These are phyloP conservation scores for Ctena decussata DNA, from an alignment of 2,888 invertebrate genomes.

Conservation along the genomic window DNA sequence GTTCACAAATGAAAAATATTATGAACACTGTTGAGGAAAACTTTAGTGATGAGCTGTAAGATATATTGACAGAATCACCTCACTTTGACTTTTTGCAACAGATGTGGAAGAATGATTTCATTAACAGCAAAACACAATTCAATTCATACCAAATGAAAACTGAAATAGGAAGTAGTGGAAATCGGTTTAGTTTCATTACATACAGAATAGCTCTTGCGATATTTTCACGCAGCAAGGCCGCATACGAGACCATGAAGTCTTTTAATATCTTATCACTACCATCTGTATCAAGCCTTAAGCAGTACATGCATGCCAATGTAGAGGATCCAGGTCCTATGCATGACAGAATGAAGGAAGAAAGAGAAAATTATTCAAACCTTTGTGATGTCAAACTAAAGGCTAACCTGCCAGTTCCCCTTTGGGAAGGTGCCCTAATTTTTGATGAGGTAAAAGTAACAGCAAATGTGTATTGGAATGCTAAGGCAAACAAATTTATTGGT, in stretches of 20 bases:
- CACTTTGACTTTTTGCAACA: not conserved
- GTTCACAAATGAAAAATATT: not conserved
- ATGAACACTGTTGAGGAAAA: not conserved
- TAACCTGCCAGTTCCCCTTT: not conserved
- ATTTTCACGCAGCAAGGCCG: not conserved
- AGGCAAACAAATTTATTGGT: not conserved
- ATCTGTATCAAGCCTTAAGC: not conserved
- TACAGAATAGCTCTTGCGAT: conserved; percentile 1
- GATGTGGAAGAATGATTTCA: not conserved
- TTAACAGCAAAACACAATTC: not conserved
- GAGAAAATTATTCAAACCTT: not conserved
- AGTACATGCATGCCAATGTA: not conserved
- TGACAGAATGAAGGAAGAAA: not conserved
- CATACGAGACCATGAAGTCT: not conserved
- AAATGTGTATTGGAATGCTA: not conserved
- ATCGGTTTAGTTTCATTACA: not conserved
- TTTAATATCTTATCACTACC: conserved; percentile 4
- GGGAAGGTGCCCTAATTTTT: not conserved
- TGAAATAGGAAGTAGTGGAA: not conserved
- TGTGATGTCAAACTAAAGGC: not conserved
- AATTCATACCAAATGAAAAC: not conserved
- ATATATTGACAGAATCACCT: not conserved
- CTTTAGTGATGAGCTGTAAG: not conserved
- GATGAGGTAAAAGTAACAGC: no score
- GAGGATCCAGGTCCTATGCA: not conserved